phyloP scores from a whole-genome alignment of 37 sponge, comb jelly and placozoan species.

The Axinella damicornis region DNA sequence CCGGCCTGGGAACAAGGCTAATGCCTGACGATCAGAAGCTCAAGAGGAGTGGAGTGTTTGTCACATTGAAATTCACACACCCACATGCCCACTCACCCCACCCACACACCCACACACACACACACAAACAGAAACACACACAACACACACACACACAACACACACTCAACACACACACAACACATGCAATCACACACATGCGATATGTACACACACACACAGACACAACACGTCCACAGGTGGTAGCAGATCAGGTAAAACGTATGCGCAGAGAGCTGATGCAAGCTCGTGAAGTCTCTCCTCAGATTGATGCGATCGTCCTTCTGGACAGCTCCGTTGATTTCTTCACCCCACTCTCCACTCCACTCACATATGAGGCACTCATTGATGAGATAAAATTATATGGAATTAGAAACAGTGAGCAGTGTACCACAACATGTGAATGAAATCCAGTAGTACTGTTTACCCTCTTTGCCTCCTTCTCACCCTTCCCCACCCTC shows the following conservation, averaged over 20 bases:
- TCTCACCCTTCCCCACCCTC: background rate
- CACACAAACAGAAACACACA: too few species aligned
- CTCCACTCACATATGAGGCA: conserved; percentile 98
- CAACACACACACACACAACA: too few species aligned
- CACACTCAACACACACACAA: too few species aligned
- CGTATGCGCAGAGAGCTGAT: conserved; percentile 65
- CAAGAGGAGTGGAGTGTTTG: too few species aligned
- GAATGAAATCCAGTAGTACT: too few species aligned
- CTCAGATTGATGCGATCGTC: conserved; percentile 87
- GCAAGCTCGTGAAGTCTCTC: conserved; percentile 50
- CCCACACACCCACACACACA: too few species aligned
- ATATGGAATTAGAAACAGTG: conserved; percentile 86
- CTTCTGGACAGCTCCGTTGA: conserved; percentile 94
- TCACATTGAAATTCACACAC: background rate
- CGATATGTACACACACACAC: background rate
- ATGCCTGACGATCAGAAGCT: too few species aligned
- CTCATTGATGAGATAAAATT: conserved; percentile 96
- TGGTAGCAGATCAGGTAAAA: conserved; percentile 80
- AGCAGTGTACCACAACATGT: background rate
- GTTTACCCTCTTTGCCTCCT: background rate
- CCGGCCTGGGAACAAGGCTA: too few species aligned
- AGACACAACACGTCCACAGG: conserved; percentile 48
- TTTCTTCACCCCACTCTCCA: conserved; percentile 91
- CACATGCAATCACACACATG: too few species aligned
- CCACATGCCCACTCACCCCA: background rate